Conservation (phyloP, 2,797 vertebrate genomes). For the Hybognathus amarus region DNA sequence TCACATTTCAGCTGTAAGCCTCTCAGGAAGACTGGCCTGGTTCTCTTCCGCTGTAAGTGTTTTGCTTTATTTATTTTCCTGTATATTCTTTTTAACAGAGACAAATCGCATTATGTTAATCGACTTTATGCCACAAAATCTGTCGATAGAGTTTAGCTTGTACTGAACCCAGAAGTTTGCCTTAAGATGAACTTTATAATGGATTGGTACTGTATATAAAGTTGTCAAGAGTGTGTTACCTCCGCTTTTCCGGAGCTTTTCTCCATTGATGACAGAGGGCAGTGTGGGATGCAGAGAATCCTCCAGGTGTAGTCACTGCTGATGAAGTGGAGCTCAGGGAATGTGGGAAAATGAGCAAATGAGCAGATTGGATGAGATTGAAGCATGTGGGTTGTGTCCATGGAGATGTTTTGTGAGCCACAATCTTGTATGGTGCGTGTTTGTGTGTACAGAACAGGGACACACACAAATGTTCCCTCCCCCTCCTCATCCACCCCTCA, state of each 20-base stretch:
- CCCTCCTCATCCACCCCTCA: conserved; percentile 73
- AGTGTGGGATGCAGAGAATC: conserved; percentile 22
- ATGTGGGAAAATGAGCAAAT: conserved; percentile 50
- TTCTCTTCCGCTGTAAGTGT: neutral
- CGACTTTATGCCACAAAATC: neutral
- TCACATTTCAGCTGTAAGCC: neutral
- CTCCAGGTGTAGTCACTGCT: conserved; percentile 36
- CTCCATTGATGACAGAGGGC: neutral
- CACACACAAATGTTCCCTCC: conserved; percentile 56
- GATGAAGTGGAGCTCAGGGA: conserved; percentile 30
- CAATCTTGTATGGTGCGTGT: conserved; percentile 24
- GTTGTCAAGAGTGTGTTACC: neutral
- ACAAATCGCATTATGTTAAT: neutral
- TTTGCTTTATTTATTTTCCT: neutral
- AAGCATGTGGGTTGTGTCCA: conserved; percentile 78
- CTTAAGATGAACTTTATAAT: neutral
- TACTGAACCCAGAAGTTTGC: neutral
- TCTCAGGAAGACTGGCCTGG: neutral
- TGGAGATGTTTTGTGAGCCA: conserved; percentile 78
- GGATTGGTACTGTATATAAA: neutral
- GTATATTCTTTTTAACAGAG: neutral
- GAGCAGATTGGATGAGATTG: conserved; percentile 79
- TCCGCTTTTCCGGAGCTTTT: conserved; percentile 3
- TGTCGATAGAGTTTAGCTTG: neutral
- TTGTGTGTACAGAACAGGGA: conserved; percentile 24